These are phyloP conservation scores for Gymnosoma rotundatum DNA, from an alignment of 2,888 invertebrate species.

Conservation along the genomic window DNA sequence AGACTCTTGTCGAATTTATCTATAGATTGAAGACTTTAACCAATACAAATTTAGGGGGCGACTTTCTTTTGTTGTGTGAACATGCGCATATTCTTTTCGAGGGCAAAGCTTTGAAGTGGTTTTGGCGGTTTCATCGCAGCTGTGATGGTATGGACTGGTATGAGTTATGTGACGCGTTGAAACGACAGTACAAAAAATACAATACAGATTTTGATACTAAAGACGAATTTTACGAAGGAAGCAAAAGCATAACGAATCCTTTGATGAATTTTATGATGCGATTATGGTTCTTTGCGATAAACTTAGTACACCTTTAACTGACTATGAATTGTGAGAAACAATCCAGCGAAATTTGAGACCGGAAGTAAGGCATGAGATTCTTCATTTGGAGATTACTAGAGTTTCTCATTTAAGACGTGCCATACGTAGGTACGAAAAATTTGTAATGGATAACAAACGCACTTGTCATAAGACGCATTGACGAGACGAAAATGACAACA, in stretches of 20 bases:
- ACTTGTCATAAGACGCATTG: not conserved
- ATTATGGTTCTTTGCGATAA: not conserved
- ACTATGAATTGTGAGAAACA: not conserved
- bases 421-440: not conserved
- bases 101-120: not conserved
- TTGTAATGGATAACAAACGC: not conserved
- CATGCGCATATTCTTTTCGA: too few species aligned
- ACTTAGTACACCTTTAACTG: not conserved
- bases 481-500: not conserved
- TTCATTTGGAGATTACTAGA: not conserved
- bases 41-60: not conserved
- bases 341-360: constrained; percentile 9
- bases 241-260: not conserved
- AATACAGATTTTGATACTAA: constrained; percentile 6
- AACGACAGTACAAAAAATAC: constrained; percentile 1
- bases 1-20: not conserved
- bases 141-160: too few species aligned
- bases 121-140: not conserved
- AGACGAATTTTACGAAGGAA: constrained; percentile 4
- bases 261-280: constrained; percentile 1
- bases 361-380: constrained; percentile 7
- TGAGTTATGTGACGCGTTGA: not conserved
- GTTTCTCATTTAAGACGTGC: constrained; percentile 2
- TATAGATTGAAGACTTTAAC: constrained; percentile 12
- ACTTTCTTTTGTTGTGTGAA: not conserved